Evolutionary conservation across 2,113 vertebrate species (phyloP).

Genomic region (Microcebus ravelobensis): DNA sequence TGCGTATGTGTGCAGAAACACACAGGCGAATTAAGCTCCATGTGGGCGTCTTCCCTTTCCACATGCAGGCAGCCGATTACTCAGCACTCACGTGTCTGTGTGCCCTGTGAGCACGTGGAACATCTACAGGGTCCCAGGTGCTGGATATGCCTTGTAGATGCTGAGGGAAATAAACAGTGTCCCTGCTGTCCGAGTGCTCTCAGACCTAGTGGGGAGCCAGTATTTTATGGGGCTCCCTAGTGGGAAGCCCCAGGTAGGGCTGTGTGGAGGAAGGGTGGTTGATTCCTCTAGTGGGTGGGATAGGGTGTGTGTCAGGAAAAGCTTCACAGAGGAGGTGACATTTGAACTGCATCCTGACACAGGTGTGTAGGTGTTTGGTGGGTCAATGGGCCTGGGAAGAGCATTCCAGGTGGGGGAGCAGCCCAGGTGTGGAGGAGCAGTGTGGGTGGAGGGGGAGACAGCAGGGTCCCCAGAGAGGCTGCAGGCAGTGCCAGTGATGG

Average conservation of each 20-base stretch:
- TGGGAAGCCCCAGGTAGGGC: neutral
- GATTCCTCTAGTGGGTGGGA: neutral
- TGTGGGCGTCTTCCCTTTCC: neutral
- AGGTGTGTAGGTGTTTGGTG: neutral
- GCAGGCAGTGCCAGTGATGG: neutral
- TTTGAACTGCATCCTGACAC: neutral
- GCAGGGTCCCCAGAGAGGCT: neutral
- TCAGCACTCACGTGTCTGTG: accelerated
- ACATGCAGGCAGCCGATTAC: accelerated
- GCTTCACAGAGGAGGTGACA: neutral
- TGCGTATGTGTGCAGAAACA: neutral
- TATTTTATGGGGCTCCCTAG: neutral
- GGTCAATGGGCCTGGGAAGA: neutral
- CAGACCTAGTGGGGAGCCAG: neutral
- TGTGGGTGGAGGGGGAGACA: neutral
- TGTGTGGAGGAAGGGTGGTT: neutral
- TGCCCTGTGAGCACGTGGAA: accelerated
- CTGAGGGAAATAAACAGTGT: neutral
- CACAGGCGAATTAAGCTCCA: neutral
- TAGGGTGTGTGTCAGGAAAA: neutral
- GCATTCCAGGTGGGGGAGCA: neutral
- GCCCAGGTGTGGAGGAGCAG: neutral
- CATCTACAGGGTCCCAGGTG: neutral
- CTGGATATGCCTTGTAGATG: neutral
- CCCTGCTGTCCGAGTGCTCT: neutral